These are phyloP conservation scores for Noctua fimbriata DNA, from an alignment of 2,888 invertebrate genomes.

Conservation along the genomic window DNA sequence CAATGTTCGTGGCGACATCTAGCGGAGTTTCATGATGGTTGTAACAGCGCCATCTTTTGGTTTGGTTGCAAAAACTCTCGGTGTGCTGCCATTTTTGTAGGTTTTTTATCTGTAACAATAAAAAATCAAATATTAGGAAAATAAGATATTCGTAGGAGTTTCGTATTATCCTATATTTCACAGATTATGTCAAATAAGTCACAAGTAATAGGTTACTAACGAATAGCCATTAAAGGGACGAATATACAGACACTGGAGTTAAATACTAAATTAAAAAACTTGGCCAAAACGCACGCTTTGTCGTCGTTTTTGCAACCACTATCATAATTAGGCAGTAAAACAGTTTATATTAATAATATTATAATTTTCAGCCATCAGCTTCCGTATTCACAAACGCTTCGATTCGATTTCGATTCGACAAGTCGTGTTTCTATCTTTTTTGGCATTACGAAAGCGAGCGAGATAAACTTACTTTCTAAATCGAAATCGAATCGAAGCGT, in stretches of 20 bases:
- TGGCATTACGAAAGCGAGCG: too few relatives aligned
- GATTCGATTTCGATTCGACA: too few relatives aligned
- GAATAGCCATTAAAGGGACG: too few relatives aligned
- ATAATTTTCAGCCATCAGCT: too few relatives aligned
- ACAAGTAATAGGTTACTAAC: background rate
- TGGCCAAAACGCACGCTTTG: too few relatives aligned
- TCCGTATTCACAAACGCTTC: too few relatives aligned
- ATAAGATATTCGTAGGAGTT: background rate
- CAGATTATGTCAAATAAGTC: background rate
- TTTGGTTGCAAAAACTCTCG: constrained; percentile 33
- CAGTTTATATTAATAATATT: too few relatives aligned
- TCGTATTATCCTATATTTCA: background rate
- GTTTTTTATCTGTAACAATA: constrained; percentile 51
- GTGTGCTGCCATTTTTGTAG: constrained; percentile 24
- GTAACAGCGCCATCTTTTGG: constrained; percentile 65
- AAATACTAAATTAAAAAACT: background rate
- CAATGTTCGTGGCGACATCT: constrained; percentile 68
- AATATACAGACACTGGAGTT: background rate
- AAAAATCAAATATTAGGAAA: constrained; percentile 7
- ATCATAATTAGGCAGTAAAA: too few relatives aligned
- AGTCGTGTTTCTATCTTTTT: too few relatives aligned
- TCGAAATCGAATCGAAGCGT: too few relatives aligned
- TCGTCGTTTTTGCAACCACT: too few relatives aligned
- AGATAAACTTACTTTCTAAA: too few relatives aligned
- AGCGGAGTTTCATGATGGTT: constrained; percentile 46